These are phyloP conservation scores for Eidolon dupreanum DNA, from an alignment of 2,797 vertebrate species.

Conservation along the genomic window DNA sequence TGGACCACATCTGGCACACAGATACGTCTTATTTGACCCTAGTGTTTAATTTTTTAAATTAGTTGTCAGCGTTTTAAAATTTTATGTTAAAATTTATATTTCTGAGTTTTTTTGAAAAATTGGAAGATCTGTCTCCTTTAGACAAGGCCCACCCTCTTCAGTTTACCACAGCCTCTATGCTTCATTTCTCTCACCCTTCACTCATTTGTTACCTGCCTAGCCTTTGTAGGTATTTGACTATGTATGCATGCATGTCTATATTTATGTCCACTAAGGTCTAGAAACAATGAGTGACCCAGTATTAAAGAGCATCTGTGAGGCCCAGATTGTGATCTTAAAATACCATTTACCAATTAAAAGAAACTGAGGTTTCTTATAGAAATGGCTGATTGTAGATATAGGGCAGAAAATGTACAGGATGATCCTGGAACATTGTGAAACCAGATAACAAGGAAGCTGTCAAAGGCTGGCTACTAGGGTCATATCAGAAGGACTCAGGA, in stretches of 20 bases:
- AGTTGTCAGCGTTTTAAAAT: neutral
- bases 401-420: neutral
- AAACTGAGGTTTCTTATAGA: neutral
- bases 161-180: neutral
- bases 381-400: neutral
- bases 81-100: neutral
- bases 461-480: neutral
- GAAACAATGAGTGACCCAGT: neutral
- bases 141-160: neutral
- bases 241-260: neutral
- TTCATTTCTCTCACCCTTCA: neutral
- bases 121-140: neutral
- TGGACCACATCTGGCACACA: neutral
- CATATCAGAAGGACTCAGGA: neutral
- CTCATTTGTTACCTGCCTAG: neutral
- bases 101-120: neutral
- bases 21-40: neutral
- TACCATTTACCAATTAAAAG: neutral
- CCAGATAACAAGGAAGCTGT: neutral
- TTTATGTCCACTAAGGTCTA: neutral
- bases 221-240: neutral
- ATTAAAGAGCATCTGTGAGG: neutral
- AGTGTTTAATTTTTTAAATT: constrained; percentile 17
- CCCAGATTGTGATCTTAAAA: constrained; percentile 6
- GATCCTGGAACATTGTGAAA: neutral